These are phyloP conservation scores for Leguminivora glycinivorella DNA, from an alignment of 1,140 invertebrate species.

Conservation along the genomic window DNA sequence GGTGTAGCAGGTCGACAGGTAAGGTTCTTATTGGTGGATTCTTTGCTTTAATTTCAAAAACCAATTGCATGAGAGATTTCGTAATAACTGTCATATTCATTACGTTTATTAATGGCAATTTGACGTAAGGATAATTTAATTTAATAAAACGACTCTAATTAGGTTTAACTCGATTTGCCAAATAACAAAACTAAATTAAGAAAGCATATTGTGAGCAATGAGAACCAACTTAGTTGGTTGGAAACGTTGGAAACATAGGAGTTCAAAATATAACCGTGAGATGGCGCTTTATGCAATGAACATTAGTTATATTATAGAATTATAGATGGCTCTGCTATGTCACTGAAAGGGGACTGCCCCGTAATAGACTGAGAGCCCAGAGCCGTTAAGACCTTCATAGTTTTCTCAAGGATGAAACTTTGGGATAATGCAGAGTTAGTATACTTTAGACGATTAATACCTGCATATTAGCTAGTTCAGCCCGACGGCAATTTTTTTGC, in stretches of 20 bases:
- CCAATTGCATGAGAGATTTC: background rate
- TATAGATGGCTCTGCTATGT: background rate
- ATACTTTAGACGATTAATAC: no score
- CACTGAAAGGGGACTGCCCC: no score
- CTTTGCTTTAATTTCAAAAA: background rate
- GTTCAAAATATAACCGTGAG: background rate
- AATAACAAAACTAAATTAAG: background rate
- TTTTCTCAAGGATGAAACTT: no score
- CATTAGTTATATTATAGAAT: background rate
- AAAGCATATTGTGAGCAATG: background rate
- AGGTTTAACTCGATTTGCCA: background rate
- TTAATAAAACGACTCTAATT: background rate
- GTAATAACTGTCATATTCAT: background rate
- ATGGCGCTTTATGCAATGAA: background rate
- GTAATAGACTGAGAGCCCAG: no score
- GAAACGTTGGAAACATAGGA: no score
- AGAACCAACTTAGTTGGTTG: background rate
- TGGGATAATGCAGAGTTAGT: no score
- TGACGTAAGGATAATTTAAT: no score
- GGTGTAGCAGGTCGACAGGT: slow-evolving; percentile 45
- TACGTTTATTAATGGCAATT: no score
- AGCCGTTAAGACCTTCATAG: no score
- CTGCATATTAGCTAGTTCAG: no score
- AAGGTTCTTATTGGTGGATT: slow-evolving; percentile 35
- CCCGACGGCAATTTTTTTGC: no score